These are phyloP conservation scores for Orthosia incerta DNA, from an alignment of 2,888 invertebrate species.

Conservation along the genomic window DNA sequence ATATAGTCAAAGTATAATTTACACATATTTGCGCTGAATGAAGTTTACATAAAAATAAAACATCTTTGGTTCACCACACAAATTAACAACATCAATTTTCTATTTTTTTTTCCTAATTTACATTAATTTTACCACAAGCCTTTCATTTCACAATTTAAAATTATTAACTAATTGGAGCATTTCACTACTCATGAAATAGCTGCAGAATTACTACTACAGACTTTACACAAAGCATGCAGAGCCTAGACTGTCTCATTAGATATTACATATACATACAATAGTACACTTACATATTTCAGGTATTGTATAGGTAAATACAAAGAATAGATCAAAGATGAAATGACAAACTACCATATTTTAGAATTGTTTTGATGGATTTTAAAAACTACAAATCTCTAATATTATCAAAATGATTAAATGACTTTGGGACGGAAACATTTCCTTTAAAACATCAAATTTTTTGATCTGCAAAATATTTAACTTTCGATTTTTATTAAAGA, in stretches of 20 bases:
- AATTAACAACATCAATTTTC: constrained; percentile 86
- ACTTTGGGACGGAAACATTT: constrained; percentile 90
- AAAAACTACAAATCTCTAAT: constrained; percentile 75
- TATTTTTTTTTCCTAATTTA: constrained; percentile 72
- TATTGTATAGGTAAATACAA: constrained; percentile 67
- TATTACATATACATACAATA: constrained; percentile 61
- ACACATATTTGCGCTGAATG: constrained; percentile 83
- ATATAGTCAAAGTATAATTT: constrained; percentile 84
- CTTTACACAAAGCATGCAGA: constrained; percentile 77
- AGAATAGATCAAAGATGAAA: constrained; percentile 73
- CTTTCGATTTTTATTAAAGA: constrained; percentile 49
- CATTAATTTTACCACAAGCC: constrained; percentile 79
- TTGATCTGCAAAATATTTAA: constrained; percentile 62
- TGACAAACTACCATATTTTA: constrained; percentile 69
- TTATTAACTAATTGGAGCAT: constrained; percentile 82
- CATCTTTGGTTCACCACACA: constrained; percentile 89
- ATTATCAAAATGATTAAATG: constrained; percentile 85
- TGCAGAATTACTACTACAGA: constrained; percentile 75
- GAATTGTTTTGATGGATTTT: constrained; percentile 72
- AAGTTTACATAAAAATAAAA: constrained; percentile 88
- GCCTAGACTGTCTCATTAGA: constrained; percentile 64
- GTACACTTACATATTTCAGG: constrained; percentile 65
- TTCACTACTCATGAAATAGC: constrained; percentile 75
- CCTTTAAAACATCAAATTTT: constrained; percentile 74
- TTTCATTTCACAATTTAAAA: constrained; percentile 81